Percentiles rank a stretch among this genome's conserved stretches.
phyloP scores from a whole-genome alignment of 2,113 vertebrate species.

The Electrona antarctica region DNA sequence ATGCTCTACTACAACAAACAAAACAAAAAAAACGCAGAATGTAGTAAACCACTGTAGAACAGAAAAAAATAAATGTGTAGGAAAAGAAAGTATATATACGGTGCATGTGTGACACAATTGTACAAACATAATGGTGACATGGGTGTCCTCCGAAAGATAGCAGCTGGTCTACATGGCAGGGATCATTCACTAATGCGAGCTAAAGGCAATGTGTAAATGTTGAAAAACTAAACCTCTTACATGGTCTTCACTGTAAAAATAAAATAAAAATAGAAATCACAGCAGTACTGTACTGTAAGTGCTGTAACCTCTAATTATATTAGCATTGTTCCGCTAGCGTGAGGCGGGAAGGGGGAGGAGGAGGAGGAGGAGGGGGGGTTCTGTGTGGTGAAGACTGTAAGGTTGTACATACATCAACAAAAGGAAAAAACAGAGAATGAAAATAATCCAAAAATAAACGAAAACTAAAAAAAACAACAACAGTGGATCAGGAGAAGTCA shows the following conservation, averaged over 20 bases:
- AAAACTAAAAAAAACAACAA: slow-evolving; percentile 39
- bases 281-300: slow-evolving; percentile 2
- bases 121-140: slow-evolving; percentile 70
- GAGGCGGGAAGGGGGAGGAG: slow-evolving; percentile 34
- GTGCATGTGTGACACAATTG: slow-evolving; percentile 59
- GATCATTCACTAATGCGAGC: slow-evolving; percentile 34
- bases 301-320: slow-evolving; percentile 52
- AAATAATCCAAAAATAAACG: slow-evolving; percentile 8
- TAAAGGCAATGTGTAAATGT: slow-evolving; percentile 60
- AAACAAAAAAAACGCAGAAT: slow-evolving; percentile 22
- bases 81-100: slow-evolving; percentile 25
- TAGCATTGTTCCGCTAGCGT: slow-evolving; percentile 58
- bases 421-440: slow-evolving; percentile 68
- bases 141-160: slow-evolving; percentile 40
- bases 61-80: slow-evolving; percentile 11
- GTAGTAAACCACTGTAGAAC: slow-evolving; percentile 47
- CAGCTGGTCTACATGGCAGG: slow-evolving; percentile 25
- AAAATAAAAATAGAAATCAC: slow-evolving; percentile 12
- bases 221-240: not conserved
- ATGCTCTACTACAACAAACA: slow-evolving; percentile 57
- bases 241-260: slow-evolving; percentile 5
- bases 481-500: slow-evolving; percentile 83
- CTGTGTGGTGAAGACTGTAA: slow-evolving; percentile 72
- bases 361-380: slow-evolving; percentile 43
- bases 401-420: slow-evolving; percentile 73